A percentile compares a stretch with the other conserved stretches of the same genome.
Evolutionary conservation across 1,140 invertebrate species (phyloP).

Genomic region (Eueides isabella): DNA sequence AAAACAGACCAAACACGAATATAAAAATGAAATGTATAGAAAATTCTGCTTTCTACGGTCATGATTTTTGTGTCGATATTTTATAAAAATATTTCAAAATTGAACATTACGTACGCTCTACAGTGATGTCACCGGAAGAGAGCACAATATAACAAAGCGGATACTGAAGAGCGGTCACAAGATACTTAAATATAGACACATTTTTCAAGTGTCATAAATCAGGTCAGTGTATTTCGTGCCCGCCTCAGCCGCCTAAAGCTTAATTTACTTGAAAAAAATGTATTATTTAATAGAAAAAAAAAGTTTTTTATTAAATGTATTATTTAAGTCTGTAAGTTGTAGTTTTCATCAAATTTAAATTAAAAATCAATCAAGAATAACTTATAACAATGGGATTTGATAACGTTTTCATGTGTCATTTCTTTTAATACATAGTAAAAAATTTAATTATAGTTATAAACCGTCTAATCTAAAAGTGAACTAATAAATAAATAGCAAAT

Average conservation of each 20-base stretch:
- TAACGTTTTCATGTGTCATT: too few relatives aligned
- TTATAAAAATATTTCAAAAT: not conserved
- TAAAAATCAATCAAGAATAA: too few relatives aligned
- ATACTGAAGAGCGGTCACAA: not conserved
- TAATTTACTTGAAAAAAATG: not conserved
- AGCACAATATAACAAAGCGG: not conserved
- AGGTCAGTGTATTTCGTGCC: not conserved
- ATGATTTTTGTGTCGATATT: not conserved
- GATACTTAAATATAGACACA: constrained; percentile 2
- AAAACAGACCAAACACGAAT: not conserved
- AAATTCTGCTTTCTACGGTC: not conserved
- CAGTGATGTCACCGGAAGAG: not conserved
- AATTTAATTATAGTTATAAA: too few relatives aligned
- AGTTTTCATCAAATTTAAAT: too few relatives aligned
- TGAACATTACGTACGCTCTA: not conserved
- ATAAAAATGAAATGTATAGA: not conserved
- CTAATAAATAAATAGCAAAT: too few relatives aligned
- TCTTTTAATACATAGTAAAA: too few relatives aligned
- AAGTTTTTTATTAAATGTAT: not conserved
- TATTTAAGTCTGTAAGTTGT: too few relatives aligned
- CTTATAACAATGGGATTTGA: too few relatives aligned
- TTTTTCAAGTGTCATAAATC: constrained; percentile 12
- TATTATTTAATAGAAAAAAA: not conserved
- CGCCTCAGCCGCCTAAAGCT: not conserved
- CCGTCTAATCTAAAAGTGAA: too few relatives aligned